Conservation (phyloP, 2,113 vertebrate species). For the Phocoena sinus region DNA sequence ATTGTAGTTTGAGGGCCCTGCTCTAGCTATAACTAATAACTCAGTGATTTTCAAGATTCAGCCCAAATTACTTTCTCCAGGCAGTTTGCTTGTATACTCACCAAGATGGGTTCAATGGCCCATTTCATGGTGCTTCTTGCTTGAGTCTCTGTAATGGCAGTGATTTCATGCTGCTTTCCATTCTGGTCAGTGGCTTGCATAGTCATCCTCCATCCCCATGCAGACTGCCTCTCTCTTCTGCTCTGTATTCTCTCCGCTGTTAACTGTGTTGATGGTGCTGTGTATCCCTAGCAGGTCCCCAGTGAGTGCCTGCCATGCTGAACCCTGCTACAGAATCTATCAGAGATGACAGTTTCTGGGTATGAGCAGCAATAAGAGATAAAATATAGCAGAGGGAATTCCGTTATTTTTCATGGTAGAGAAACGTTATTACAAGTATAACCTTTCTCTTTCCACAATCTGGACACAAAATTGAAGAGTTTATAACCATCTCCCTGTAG, state of each 20-base stretch:
- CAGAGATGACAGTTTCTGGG: not conserved
- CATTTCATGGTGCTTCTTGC: not conserved
- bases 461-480: not conserved
- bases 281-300: too few relatives aligned
- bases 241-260: not conserved
- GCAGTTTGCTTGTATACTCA: not conserved
- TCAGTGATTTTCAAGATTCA: not conserved
- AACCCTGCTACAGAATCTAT: not conserved
- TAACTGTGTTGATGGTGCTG: not conserved
- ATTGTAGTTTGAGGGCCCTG: not conserved
- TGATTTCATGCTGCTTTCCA: not conserved
- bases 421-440: not conserved
- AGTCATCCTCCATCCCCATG: not conserved
- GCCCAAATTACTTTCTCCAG: not conserved
- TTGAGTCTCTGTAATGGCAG: not conserved
- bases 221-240: not conserved
- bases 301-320: not conserved
- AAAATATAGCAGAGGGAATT: not conserved
- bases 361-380: not conserved
- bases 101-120: not conserved
- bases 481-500: not conserved
- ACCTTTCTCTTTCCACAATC: not conserved
- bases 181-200: not conserved
- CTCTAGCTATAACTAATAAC: not conserved
- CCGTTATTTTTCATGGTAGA: not conserved